Percentiles rank a stretch among this genome's conserved stretches.
Conservation (phyloP, 2,888 invertebrate species). For the Cremastobaeus sp. region DNA sequence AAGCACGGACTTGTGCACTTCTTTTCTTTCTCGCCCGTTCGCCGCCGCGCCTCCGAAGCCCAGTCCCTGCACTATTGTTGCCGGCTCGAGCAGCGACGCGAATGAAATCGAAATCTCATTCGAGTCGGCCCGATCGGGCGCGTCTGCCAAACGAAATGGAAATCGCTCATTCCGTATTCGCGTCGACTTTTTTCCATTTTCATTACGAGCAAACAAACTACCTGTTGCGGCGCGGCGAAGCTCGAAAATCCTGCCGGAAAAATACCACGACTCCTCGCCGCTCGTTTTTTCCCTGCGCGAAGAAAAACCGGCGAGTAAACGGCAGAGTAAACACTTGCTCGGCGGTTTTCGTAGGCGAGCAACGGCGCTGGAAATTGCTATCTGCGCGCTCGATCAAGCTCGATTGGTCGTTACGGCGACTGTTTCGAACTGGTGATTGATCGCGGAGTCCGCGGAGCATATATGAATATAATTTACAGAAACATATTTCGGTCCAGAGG, state of each 20-base stretch:
- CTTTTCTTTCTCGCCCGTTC: constrained; percentile 27
- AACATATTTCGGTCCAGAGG: constrained; percentile 67
- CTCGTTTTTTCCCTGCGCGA: too few species aligned
- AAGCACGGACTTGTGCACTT: constrained; percentile 47
- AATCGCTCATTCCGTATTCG: constrained; percentile 15
- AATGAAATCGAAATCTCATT: constrained; percentile 36
- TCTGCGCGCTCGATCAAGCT: too few species aligned
- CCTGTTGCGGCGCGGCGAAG: constrained; percentile 29
- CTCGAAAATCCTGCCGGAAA: too few species aligned
- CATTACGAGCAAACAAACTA: constrained; percentile 20
- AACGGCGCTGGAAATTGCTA: too few species aligned
- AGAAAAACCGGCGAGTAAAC: too few species aligned
- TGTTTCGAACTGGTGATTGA: constrained; percentile 12
- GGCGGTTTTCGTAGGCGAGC: too few species aligned
- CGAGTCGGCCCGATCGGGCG: not conserved
- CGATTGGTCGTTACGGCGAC: too few species aligned
- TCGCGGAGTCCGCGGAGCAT: constrained; percentile 12
- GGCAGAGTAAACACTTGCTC: too few species aligned
- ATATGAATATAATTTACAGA: constrained; percentile 61
- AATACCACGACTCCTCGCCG: too few species aligned
- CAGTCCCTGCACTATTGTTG: constrained; percentile 5
- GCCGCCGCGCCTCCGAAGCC: not conserved
- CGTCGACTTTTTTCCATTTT: constrained; percentile 10
- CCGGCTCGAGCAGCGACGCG: constrained; percentile 17
- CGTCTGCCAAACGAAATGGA: constrained; percentile 24